Conservation (phyloP, 1,140 invertebrate genomes). For the Macrobrachium nipponense region DNA sequence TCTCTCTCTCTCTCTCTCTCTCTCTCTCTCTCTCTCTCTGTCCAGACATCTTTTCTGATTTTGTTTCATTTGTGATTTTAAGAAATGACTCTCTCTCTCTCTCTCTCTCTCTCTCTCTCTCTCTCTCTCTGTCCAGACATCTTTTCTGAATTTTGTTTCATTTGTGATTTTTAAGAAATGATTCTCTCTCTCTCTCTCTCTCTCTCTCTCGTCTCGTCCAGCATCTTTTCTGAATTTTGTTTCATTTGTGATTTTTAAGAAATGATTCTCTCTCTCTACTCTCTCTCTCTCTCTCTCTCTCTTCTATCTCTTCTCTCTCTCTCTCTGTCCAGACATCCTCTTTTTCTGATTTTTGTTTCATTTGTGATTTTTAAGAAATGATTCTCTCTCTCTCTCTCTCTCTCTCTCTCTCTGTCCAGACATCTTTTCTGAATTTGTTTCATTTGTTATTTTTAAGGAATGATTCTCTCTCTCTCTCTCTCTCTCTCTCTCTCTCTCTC, state of each 20-base stretch:
- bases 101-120: not conserved
- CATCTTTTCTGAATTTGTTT: no score
- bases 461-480: not conserved
- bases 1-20: not conserved
- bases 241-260: not conserved
- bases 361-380: no score
- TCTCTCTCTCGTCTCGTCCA: constrained; percentile 6
- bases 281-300: no score
- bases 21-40: constrained; percentile 26
- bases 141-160: not conserved
- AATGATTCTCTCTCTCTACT: no score
- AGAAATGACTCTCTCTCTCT: not conserved
- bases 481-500: constrained; percentile 27
- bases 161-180: not conserved
- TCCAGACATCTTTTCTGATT: not conserved
- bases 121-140: not conserved
- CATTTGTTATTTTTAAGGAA: no score
- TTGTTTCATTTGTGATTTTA: not conserved
- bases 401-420: constrained; percentile 12
- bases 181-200: no score
- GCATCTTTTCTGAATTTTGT: not conserved
- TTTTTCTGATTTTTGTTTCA: no score
- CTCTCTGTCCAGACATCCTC: not conserved
- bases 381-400: not conserved
- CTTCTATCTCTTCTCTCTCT: not conserved